Percentiles rank a stretch among this genome's conserved stretches.
Conservation (phyloP, 2,797 vertebrate species). For the Dicrostonyx torquatus region DNA sequence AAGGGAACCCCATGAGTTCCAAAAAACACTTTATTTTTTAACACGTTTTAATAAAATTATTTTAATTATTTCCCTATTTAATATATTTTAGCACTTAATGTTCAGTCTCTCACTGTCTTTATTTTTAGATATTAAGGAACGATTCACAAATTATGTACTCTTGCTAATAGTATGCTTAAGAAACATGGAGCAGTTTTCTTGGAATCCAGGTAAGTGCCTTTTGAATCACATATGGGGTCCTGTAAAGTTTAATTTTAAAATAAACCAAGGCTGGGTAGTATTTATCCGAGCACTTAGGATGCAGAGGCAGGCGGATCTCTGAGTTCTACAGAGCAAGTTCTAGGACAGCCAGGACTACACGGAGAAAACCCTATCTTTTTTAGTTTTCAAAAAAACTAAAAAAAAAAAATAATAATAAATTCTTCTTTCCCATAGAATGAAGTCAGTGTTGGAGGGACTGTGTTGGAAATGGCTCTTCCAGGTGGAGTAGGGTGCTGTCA, state of each 20-base stretch:
- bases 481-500: not conserved
- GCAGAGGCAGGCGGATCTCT: not conserved
- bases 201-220: constrained; percentile 93
- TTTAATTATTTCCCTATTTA: not conserved
- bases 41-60: not conserved
- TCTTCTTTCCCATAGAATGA: not conserved
- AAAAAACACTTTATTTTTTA: not conserved
- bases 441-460: not conserved
- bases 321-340: not conserved
- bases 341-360: not conserved
- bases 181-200: constrained; percentile 99
- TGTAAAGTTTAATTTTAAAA: not conserved
- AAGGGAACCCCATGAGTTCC: not conserved
- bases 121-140: constrained; percentile 95
- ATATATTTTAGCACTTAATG: not conserved
- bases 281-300: not conserved
- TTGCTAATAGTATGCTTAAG: constrained; percentile 97
- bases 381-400: not conserved
- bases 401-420: not conserved
- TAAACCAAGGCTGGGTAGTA: not conserved
- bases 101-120: not conserved
- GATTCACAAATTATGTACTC: constrained; percentile 96
- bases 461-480: not conserved
- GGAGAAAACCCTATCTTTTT: not conserved
- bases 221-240: not conserved